Base-by-base conservation (phyloP, 2,797 vertebrate genomes). In the Microctenopoma steveboyesi region DNA sequence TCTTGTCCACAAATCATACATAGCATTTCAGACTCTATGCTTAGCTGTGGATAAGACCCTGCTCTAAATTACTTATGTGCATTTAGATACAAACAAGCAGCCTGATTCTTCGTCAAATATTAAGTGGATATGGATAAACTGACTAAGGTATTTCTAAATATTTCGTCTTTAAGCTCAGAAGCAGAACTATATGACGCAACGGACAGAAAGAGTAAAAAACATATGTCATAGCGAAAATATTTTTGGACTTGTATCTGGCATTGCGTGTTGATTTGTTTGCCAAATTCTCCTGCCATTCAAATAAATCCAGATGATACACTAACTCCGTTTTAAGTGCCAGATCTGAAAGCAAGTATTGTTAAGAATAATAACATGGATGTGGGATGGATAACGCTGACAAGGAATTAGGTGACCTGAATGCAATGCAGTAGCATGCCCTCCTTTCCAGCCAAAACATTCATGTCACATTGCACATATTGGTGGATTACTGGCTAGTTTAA, bases 401-500 rank as follows among this genome's bases (percentile, higher is more conserved):
- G 87, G 89, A 91, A 90, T 92, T 80, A 90, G 86, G 86, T 89
- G 87, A 90, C 85, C 88, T 87, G 86, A 92, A 91, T 91, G 89
- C 69, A 64, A 75, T 70, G 86, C 85, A 82, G 86, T 77, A 87
- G 88, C 87, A 84, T 69, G 83, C 86, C 88, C 87, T 91, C 77
- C 84, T 89, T 81, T 88, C 82, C 84, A 85, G 82, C 86, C 86
- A 83, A 89, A 84, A 89, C 87, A 86, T 86, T 88, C 88, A 90
- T 91, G 89, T 92, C 91, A 92, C 88, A 91, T 87, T 87, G 88
- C 88, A 89, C 85, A 88, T 90, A 90, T 88, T 88, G 89, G 72
- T 85, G 90, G 91, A 92, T 94, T 93, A 92, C 82, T 85, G 87
- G 76, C 80, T 72, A 85, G 85, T 86, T 92, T 92, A 89, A 89